Evolutionary conservation across 2,113 vertebrate species (phyloP), one percentile per base, ranked within the genome.

Genomic region (Baryphthengus martii): DNA sequence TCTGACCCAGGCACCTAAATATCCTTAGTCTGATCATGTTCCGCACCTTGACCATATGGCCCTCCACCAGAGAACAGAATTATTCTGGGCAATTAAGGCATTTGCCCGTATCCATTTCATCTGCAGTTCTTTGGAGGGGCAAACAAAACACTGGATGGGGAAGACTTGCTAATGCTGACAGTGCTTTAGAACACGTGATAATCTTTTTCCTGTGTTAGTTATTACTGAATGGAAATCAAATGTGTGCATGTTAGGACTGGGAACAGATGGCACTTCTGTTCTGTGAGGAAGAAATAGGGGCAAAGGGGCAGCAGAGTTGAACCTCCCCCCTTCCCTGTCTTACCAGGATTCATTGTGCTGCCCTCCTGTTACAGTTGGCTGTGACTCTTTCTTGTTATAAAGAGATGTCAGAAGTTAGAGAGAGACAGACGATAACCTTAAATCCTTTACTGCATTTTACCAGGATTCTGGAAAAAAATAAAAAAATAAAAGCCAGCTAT

Each of bases 201-300:
- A 97, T 97, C 95, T 96, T 97, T 95, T 96, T 95, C 96, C 92
- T 91, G 61, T 87, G 83, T 71, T 96, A 95, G 94, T 95, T 97
- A 95, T 87, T 93, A 61, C 82, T 92, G 97, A 97, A 97, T 95
- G 97, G 92, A 79, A 98, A 97, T 93, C 94, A 96, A 97, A 97
- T 73, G 83, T 79, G 86, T 94, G 89, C 79, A 63, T 85, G 72
- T 89, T 85, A 90, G 95, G 93, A 91, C 94, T 77, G 92, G 55
- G 97, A 97, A 96, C 97, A 98, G 97, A 98, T 98, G 98, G 97
- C 63, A 97, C 96, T 97, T 97, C 97, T 97, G 96, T 95, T 76
- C 56, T 97, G 88, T 42, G 80, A 95, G 88, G 95, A 93, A 97
- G 95, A 97, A 88, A 96, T 12, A 77, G 73, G 97, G 93, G 96